Percentiles rank a stretch among this genome's conserved stretches.
These are phyloP conservation scores for Penaeus monodon DNA, from an alignment of 2,888 invertebrate genomes.

Conservation along the genomic window DNA sequence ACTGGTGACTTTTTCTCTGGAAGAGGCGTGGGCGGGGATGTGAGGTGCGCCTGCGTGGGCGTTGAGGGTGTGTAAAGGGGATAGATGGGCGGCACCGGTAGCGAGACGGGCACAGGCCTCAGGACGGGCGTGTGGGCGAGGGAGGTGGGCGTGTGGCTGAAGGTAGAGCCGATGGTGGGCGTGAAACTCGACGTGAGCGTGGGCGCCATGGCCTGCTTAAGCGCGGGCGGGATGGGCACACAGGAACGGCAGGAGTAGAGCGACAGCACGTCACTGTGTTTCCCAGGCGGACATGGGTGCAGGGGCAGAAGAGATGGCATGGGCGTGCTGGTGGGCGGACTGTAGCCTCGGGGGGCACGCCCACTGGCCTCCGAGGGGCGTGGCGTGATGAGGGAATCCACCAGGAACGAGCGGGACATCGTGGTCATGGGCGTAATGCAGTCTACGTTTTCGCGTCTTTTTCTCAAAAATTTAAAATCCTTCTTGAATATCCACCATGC, in stretches of 20 bases:
- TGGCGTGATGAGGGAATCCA: slow-evolving; percentile 69
- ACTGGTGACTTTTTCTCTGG: slow-evolving; percentile 24
- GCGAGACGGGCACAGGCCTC: slow-evolving; percentile 58
- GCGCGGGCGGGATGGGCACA: slow-evolving; percentile 47
- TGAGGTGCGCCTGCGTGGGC: slow-evolving; percentile 29
- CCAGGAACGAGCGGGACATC: slow-evolving; percentile 70
- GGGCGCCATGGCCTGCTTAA: slow-evolving; percentile 38
- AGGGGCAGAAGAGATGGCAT: slow-evolving; percentile 35
- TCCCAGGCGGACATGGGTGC: slow-evolving; percentile 58
- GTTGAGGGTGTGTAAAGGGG: slow-evolving; percentile 28
- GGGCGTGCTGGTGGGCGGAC: slow-evolving; percentile 27
- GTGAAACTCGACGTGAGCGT: slow-evolving; percentile 37
- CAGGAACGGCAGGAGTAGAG: slow-evolving; percentile 63
- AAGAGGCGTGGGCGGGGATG: not conserved
- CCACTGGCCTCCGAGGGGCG: slow-evolving; percentile 39
- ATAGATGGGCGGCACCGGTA: slow-evolving; percentile 50
- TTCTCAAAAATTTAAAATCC: too few species aligned
- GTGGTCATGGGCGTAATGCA: slow-evolving; percentile 32
- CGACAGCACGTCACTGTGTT: slow-evolving; percentile 60
- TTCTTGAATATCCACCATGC: too few species aligned
- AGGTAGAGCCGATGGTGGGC: slow-evolving; percentile 28
- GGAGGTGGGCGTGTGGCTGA: slow-evolving; percentile 42
- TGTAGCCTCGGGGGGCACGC: slow-evolving; percentile 21
- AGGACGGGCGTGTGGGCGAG: slow-evolving; percentile 37
- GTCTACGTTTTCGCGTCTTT: too few species aligned